Conservation (phyloP, 2,888 invertebrate genomes). For the Patella pellucida region DNA sequence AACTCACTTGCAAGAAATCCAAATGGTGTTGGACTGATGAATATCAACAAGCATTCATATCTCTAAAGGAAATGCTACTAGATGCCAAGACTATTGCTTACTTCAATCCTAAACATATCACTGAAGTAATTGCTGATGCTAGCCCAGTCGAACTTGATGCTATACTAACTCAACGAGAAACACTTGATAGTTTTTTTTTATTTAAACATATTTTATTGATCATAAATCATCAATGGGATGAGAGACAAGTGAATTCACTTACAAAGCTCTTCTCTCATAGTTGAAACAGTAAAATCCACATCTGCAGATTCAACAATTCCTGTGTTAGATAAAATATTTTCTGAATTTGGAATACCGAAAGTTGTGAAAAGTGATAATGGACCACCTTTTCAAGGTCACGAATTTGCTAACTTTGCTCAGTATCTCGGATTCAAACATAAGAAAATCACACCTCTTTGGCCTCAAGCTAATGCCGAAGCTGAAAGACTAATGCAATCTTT, state of each 20-base stretch:
- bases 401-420: not conserved
- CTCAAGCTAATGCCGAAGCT: not conserved
- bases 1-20: not conserved
- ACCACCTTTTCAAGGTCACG: not conserved
- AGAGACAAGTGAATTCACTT: no score
- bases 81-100: slow-evolving; percentile 25
- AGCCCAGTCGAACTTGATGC: slow-evolving; percentile 32
- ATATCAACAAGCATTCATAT: slow-evolving; percentile 35
- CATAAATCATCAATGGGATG: no score
- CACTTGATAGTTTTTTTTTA: slow-evolving; percentile 13
- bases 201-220: no score
- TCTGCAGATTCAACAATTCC: slow-evolving; percentile 33
- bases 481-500: not conserved
- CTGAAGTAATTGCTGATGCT: slow-evolving; percentile 35
- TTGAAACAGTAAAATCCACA: slow-evolving; percentile 31
- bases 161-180: slow-evolving; percentile 32
- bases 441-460: not conserved
- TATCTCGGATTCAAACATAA: not conserved
- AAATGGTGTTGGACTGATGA: slow-evolving; percentile 3
- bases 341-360: slow-evolving; percentile 34
- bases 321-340: slow-evolving; percentile 33
- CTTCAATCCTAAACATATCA: slow-evolving; percentile 28
- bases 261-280: slow-evolving; percentile 35
- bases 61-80: slow-evolving; percentile 27
- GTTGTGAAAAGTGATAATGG: slow-evolving; percentile 30